Evolutionary conservation across 2,113 vertebrate genomes (phyloP).

Genomic region (Mesembrinibis cayennensis): DNA sequence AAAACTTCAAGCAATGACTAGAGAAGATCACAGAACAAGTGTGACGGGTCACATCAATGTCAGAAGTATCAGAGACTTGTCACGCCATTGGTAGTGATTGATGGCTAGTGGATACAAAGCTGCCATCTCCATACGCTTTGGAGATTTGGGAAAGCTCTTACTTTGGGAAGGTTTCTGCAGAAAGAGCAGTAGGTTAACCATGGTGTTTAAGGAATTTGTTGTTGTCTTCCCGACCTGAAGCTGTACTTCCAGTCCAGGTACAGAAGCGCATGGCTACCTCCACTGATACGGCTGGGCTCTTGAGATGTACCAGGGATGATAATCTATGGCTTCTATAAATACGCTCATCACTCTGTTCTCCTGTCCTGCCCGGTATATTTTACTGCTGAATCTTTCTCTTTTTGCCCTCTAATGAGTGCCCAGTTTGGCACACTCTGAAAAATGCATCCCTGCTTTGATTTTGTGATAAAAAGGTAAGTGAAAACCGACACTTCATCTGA

Average conservation of each 20-base stretch:
- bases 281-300: not conserved
- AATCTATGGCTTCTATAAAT: conserved; percentile 11
- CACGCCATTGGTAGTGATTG: not conserved
- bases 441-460: not conserved
- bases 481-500: not conserved
- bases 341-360: not conserved
- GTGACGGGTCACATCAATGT: not conserved
- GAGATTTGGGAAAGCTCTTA: not conserved
- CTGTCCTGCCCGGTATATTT: not conserved
- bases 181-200: not conserved
- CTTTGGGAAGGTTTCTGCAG: not conserved
- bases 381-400: not conserved
- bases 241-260: not conserved
- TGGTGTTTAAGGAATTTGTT: not conserved
- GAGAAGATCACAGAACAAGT: not conserved
- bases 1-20: not conserved
- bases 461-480: not conserved
- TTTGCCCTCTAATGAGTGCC: not conserved
- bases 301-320: not conserved
- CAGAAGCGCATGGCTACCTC: not conserved
- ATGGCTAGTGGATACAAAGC: not conserved
- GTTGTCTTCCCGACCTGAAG: not conserved
- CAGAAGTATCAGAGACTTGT: not conserved
- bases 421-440: not conserved
- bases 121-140: not conserved